phyloP scores from a whole-genome alignment of 2,797 vertebrate species.

The Fistularia tabacaria region DNA sequence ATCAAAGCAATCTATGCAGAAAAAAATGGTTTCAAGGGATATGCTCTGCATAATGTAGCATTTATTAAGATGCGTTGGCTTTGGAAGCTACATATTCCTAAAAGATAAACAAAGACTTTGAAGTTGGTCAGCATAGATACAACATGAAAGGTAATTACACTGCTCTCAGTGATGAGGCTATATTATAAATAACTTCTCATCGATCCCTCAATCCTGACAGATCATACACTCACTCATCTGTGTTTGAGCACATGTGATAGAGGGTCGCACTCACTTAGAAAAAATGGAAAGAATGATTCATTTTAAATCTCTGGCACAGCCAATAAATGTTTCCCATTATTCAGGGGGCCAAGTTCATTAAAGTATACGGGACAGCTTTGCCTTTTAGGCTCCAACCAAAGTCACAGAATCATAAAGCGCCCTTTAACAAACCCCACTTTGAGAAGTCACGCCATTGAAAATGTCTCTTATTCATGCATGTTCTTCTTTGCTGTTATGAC shows the following conservation, averaged over 20 bases:
- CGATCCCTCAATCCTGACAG: constrained; percentile 21
- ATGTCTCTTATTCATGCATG: constrained; percentile 3
- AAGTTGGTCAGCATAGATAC: constrained; percentile 42
- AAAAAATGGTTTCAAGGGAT: constrained; percentile 37
- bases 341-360: constrained; percentile 38
- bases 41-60: no score
- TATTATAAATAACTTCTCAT: constrained; percentile 29
- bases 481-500: no score
- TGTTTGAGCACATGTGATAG: constrained; percentile 3
- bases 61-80: constrained; percentile 5
- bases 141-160: constrained; percentile 44
- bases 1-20: constrained; percentile 46
- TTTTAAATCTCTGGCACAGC: constrained; percentile 22
- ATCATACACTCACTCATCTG: constrained; percentile 16
- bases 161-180: constrained; percentile 30
- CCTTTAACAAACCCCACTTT: constrained; percentile 9
- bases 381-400: constrained; percentile 18
- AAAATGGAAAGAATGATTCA: background rate
- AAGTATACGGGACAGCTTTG: constrained; percentile 29
- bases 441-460: constrained; percentile 1
- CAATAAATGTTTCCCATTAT: constrained; percentile 12
- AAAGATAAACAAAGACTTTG: constrained; percentile 57
- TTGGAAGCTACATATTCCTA: constrained; percentile 35
- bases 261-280: constrained; percentile 22
- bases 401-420: constrained; percentile 17